Conservation (phyloP, 2,113 vertebrate species). For the Ondatra zibethicus region DNA sequence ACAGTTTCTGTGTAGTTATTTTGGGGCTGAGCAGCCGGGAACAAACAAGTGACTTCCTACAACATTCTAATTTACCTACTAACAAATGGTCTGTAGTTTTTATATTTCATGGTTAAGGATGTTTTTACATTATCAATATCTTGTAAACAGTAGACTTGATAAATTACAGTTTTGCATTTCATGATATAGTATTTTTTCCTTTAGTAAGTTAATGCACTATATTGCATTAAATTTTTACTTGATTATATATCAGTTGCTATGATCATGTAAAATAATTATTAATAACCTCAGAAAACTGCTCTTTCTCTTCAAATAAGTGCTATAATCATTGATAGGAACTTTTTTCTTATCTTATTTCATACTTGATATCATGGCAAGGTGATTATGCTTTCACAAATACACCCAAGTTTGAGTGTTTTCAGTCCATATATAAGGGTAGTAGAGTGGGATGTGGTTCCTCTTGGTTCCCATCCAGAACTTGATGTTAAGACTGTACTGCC, state of each 20-base stretch:
- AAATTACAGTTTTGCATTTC: background rate
- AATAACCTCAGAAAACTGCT: background rate
- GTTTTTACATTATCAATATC: background rate
- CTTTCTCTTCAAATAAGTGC: background rate
- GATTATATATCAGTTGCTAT: background rate
- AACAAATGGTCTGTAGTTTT: background rate
- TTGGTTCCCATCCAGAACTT: background rate
- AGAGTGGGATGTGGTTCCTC: background rate
- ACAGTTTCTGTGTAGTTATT: no score
- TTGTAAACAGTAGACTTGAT: background rate
- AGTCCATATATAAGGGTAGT: background rate
- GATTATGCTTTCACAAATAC: background rate
- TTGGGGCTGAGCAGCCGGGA: no score
- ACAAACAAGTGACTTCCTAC: no score
- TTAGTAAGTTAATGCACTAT: background rate
- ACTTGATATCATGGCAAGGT: background rate
- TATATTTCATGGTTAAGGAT: background rate
- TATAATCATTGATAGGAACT: background rate
- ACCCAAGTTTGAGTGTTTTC: background rate
- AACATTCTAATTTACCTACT: background rate
- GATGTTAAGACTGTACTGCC: background rate
- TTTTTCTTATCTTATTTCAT: background rate
- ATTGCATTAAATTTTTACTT: background rate
- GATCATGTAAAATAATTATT: background rate
- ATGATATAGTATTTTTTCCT: background rate